Base-by-base conservation (phyloP, 2,888 invertebrate species). In the Pycnomerus fuliginosus region DNA sequence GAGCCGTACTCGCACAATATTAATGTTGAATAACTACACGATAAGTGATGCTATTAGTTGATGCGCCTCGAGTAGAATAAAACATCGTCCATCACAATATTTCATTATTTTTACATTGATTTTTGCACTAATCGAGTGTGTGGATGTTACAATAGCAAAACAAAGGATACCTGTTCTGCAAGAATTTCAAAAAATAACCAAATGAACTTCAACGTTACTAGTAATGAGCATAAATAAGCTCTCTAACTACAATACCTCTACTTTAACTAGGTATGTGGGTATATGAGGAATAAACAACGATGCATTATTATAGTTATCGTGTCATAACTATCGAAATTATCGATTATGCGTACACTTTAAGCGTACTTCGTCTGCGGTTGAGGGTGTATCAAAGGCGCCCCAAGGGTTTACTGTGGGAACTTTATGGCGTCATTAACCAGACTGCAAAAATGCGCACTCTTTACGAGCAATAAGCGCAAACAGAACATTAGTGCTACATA, bases 31-130 rank as follows among this genome's bases (percentile, higher is more conserved):
- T 51, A 55, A 51, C 50, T 50, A 47, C 49, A 55, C 52, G 52
- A 55, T 55, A 55, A 55, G 52, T 55, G 55, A 55, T 51, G 55
- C 51, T 52, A 55, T 55, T 55, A 55, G 47, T 48, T n/a, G 52
- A 46, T 51, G 50, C 39, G 51, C 52, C 47, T 44, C 33, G 25
- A 46, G 46, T 47, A 41, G 46, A 48, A 59, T 56, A 59, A 57
- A 55, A 56, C 51, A 52, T 51, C 44, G 22, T 48, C 53, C 51
- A 53, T 57, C 56, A 55, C 54, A 55, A 56, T 57, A 57, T 55
- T 57, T 57, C 52, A 57, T 55, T 44, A 56, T 50, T 56, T 53
- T 55, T 48, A 52, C 46, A 34, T 36, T 45, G 45, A 48, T 49
- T 32, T 36, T 43, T 5, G 8, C 5, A 20, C 5, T 8, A 20